These are phyloP conservation scores for Podiceps cristatus DNA, from an alignment of 2,113 vertebrate genomes.

Conservation along the genomic window DNA sequence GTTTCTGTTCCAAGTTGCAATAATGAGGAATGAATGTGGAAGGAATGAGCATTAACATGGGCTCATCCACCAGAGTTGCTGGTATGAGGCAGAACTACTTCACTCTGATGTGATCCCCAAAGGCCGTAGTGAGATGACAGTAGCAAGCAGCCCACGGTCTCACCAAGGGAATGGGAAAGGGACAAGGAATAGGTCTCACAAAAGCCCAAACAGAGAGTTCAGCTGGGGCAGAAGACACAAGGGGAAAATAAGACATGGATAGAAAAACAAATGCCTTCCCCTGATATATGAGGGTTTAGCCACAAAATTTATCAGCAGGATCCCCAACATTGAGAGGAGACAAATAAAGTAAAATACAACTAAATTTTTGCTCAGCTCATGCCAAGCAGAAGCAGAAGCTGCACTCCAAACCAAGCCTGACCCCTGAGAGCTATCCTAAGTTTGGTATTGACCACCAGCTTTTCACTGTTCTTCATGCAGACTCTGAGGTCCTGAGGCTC, in stretches of 20 bases:
- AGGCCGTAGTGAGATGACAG: neutral
- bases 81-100: neutral
- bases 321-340: neutral
- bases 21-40: rapidly evolving
- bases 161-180: neutral
- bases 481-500: neutral
- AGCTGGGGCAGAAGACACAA: neutral
- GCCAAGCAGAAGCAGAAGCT: neutral
- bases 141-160: neutral
- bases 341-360: neutral
- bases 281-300: neutral
- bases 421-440: neutral
- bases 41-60: neutral
- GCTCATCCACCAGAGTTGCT: neutral
- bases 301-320: neutral
- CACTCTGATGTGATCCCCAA: neutral
- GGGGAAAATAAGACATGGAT: neutral
- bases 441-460: neutral
- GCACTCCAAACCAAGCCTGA: neutral
- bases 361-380: neutral
- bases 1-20: neutral
- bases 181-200: neutral
- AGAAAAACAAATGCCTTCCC: neutral
- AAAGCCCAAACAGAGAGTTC: neutral
- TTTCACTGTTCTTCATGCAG: neutral